A percentile compares a stretch with the other conserved stretches of the same genome.
phyloP scores from a whole-genome alignment of 2,888 invertebrate species.

The Nemurella pictetii region DNA sequence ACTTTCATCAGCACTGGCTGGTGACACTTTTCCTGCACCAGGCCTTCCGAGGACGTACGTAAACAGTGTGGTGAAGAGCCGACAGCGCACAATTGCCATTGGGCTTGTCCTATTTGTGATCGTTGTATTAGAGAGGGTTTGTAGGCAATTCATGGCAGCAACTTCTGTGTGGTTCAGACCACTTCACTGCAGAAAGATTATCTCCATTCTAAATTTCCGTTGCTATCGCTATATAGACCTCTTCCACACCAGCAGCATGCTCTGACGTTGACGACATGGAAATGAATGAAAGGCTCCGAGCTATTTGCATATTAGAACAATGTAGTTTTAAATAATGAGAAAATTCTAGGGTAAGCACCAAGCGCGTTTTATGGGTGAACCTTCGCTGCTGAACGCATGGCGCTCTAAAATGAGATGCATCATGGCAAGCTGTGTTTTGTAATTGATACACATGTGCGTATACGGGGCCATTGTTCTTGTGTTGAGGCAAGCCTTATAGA shows the following conservation, averaged over 20 bases:
- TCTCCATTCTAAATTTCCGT: too few species aligned
- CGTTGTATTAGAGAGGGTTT: too few species aligned
- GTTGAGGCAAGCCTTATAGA: not conserved
- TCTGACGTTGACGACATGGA: not conserved
- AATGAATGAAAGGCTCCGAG: not conserved
- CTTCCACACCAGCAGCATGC: too few species aligned
- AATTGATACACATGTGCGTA: not conserved
- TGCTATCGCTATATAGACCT: too few species aligned
- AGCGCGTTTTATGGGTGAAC: not conserved
- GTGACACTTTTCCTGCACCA: not conserved
- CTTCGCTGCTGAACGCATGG: not conserved
- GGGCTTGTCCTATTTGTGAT: too few species aligned
- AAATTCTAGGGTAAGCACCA: not conserved
- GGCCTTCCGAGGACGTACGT: not conserved
- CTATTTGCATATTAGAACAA: not conserved
- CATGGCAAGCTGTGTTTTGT: too few species aligned
- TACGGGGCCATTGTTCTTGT: not conserved
- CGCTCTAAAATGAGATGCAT: not conserved
- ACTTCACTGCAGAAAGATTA: too few species aligned
- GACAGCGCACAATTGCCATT: too few species aligned
- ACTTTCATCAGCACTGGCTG: not conserved
- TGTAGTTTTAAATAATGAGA: not conserved
- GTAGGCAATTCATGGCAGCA: too few species aligned
- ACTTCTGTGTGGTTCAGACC: too few species aligned
- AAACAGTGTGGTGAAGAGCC: not conserved